phyloP scores from a whole-genome alignment of 2,888 invertebrate species.

The Lasioglossum zephyrum region DNA sequence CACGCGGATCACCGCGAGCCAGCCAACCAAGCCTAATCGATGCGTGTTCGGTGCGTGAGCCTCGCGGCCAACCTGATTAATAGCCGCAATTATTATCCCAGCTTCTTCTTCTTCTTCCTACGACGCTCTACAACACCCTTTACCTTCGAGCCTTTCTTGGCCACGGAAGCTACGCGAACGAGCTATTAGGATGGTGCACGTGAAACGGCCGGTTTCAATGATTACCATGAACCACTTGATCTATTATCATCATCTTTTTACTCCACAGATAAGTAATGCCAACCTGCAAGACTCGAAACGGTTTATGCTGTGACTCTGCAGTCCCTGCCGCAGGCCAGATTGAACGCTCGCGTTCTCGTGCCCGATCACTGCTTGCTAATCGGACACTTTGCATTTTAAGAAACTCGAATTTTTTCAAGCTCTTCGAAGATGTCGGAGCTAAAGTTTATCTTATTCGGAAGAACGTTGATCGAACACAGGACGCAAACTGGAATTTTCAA shows the following conservation, averaged over 20 bases:
- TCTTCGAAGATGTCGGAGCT: background rate
- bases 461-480: background rate
- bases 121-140: background rate
- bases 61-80: constrained; percentile 63
- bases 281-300: background rate
- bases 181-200: constrained; percentile 3
- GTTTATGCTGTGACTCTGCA: background rate
- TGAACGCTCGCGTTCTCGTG: background rate
- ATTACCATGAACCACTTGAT: background rate
- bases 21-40: constrained; percentile 66
- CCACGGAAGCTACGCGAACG: constrained; percentile 49
- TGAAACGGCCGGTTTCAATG: background rate
- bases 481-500: no score
- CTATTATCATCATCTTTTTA: background rate
- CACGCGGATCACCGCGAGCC: constrained; percentile 53
- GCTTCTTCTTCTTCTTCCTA: constrained; percentile 28
- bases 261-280: background rate
- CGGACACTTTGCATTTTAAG: background rate
- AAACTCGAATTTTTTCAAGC: background rate
- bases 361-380: background rate
- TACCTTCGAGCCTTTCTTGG: constrained; percentile 30
- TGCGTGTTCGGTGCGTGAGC: constrained; percentile 56
- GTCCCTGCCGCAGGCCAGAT: background rate
- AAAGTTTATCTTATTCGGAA: background rate
- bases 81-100: constrained; percentile 67